These are phyloP conservation scores for Heterodera carotae DNA, from an alignment of 1,140 invertebrate species.

Conservation along the genomic window DNA sequence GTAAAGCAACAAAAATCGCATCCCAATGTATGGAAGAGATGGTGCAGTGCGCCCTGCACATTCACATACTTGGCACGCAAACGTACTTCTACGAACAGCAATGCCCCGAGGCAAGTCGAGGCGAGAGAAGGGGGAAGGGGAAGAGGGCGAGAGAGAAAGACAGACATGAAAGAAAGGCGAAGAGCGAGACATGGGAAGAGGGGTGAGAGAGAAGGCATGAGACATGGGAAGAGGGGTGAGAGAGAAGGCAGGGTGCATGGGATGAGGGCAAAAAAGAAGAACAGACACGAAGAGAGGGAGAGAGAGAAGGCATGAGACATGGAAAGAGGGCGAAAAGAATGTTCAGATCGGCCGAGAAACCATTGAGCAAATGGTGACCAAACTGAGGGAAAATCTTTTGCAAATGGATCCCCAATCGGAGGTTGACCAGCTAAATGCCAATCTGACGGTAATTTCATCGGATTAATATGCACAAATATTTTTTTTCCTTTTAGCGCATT, in stretches of 20 bases:
- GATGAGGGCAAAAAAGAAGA: neutral
- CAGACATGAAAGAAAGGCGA: neutral
- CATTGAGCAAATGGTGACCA: slow-evolving; percentile 83
- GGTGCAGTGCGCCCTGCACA: slow-evolving; percentile 90
- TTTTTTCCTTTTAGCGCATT: neutral
- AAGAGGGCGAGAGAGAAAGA: neutral
- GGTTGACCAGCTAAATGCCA: slow-evolving; percentile 74
- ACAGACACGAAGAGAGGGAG: neutral
- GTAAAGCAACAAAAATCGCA: slow-evolving; percentile 84
- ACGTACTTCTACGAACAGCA: slow-evolving; percentile 90
- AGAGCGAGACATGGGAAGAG: neutral
- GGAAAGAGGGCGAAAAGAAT: slow-evolving; percentile 26
- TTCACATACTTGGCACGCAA: slow-evolving; percentile 90
- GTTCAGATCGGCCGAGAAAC: slow-evolving; percentile 74
- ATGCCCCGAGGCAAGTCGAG: slow-evolving; percentile 75
- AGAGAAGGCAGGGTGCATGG: neutral
- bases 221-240: neutral
- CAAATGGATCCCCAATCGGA: slow-evolving; percentile 90
- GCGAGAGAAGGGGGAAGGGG: neutral
- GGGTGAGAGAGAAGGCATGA: neutral
- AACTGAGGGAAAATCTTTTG: slow-evolving; percentile 86
- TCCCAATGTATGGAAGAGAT: slow-evolving; percentile 96
- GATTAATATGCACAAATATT: neutral
- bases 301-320: neutral
- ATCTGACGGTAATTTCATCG: slow-evolving; percentile 36